Conservation (phyloP, 1,140 invertebrate species). For the Platyura marginata region DNA sequence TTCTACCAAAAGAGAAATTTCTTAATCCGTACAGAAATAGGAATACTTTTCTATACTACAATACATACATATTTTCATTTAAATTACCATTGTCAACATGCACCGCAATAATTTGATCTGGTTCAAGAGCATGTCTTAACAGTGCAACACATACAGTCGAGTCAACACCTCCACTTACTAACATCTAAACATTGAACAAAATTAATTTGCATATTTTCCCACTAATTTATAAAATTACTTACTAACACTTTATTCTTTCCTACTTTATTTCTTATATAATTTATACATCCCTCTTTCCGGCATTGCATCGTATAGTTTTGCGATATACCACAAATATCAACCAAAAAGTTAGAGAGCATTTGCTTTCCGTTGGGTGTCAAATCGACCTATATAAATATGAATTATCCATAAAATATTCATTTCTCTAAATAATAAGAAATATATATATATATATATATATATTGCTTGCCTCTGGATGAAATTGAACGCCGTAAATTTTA, state of each 20-base stretch:
- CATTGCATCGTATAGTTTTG: conserved; percentile 78
- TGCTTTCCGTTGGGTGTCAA: conserved; percentile 77
- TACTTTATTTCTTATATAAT: conserved; percentile 80
- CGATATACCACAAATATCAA: conserved; percentile 69
- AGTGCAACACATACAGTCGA: conserved; percentile 95
- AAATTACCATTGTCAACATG: conserved; percentile 85
- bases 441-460: too few relatives aligned
- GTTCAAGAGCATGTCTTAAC: conserved; percentile 69
- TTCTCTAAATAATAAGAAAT: too few relatives aligned
- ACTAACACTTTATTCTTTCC: conserved; percentile 87
- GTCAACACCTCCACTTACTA: conserved; percentile 94
- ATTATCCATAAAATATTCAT: too few relatives aligned
- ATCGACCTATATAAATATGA: conserved; percentile 55
- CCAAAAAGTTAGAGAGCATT: conserved; percentile 92
- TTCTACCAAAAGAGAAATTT: background rate
- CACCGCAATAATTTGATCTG: conserved; percentile 86
- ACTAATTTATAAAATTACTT: conserved; percentile 25
- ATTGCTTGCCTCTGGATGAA: conserved; percentile 72
- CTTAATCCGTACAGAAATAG: conserved; percentile 1
- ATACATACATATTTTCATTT: background rate
- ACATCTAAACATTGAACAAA: conserved; percentile 36
- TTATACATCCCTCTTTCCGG: conserved; percentile 80
- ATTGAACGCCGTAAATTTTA: conserved; percentile 92
- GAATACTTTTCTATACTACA: conserved; percentile 1
- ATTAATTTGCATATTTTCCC: background rate